phyloP scores from a whole-genome alignment of 2,888 invertebrate species.

The Chrysolina haemoptera region DNA sequence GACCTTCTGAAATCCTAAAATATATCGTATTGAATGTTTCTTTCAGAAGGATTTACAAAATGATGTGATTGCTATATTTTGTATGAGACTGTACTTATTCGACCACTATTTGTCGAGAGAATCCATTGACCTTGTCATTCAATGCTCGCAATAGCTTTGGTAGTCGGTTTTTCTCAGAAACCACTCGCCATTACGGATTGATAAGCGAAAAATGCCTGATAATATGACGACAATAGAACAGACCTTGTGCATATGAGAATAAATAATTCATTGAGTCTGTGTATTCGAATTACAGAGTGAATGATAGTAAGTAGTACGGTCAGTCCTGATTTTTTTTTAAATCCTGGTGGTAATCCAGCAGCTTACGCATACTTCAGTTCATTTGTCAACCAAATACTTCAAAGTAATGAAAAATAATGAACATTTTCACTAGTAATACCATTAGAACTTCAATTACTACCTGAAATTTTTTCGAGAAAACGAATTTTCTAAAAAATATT shows the following conservation, averaged over 20 bases:
- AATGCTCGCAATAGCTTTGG: not conserved
- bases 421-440: too few relatives aligned
- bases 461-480: too few relatives aligned
- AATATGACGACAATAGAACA: constrained; percentile 8
- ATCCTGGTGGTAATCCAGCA: not conserved
- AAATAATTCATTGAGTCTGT: constrained; percentile 3
- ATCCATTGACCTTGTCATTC: constrained; percentile 4
- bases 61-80: too few relatives aligned
- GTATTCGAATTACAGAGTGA: constrained; percentile 1
- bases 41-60: too few relatives aligned
- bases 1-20: too few relatives aligned
- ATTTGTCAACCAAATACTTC: too few relatives aligned
- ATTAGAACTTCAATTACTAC: too few relatives aligned
- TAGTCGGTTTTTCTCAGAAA: constrained; percentile 14
- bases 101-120: not conserved
- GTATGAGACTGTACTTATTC: not conserved
- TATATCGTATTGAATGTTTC: too few relatives aligned
- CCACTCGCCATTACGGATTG: not conserved
- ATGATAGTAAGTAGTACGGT: not conserved
- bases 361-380: too few relatives aligned
- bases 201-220: constrained; percentile 14
- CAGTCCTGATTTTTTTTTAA: not conserved
- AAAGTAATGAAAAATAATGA: too few relatives aligned
- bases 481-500: too few relatives aligned
- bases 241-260: constrained; percentile 17